Evolutionary conservation across 2,797 vertebrate species (phyloP).

Genomic region (Poecilia gillii): DNA sequence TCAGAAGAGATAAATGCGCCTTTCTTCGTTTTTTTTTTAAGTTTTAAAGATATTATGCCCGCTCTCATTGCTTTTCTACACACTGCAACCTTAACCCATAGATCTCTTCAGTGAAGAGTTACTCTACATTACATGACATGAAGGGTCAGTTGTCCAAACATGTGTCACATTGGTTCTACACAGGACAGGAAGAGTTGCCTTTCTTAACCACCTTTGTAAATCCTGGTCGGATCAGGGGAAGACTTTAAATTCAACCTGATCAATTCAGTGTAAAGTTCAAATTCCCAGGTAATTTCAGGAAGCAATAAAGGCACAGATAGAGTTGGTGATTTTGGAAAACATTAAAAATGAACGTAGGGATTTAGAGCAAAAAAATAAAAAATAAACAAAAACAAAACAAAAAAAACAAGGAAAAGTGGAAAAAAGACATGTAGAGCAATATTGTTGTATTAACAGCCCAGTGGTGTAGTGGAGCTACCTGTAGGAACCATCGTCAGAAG

Average conservation of each 20-base stretch:
- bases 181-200: conserved; percentile 59
- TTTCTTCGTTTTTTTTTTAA: conserved; percentile 52
- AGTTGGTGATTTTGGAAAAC: conserved; percentile 58
- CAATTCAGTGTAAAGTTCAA: conserved; percentile 63
- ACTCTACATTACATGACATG: conserved; percentile 67
- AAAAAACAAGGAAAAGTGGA: conserved; percentile 6
- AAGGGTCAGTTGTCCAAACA: conserved; percentile 59
- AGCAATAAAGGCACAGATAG: conserved; percentile 81
- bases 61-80: conserved; percentile 75
- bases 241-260: conserved; percentile 50
- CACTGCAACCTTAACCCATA: conserved; percentile 69
- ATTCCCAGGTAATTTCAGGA: conserved; percentile 80
- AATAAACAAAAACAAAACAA: background rate
- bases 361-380: conserved; percentile 32
- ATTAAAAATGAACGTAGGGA: conserved; percentile 44
- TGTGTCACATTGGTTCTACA: conserved; percentile 56
- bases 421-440: conserved; percentile 77
- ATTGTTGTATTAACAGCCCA: conserved; percentile 77
- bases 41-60: conserved; percentile 63
- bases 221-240: conserved; percentile 50
- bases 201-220: conserved; percentile 44
- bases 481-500: conserved; percentile 73
- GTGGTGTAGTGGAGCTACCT: conserved; percentile 74
- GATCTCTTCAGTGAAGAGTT: conserved; percentile 78
- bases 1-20: conserved; percentile 69